A percentile compares a stretch with the other conserved stretches of the same genome.
Evolutionary conservation across 1,140 invertebrate genomes (phyloP).

Genomic region (Saxidomus purpurata): DNA sequence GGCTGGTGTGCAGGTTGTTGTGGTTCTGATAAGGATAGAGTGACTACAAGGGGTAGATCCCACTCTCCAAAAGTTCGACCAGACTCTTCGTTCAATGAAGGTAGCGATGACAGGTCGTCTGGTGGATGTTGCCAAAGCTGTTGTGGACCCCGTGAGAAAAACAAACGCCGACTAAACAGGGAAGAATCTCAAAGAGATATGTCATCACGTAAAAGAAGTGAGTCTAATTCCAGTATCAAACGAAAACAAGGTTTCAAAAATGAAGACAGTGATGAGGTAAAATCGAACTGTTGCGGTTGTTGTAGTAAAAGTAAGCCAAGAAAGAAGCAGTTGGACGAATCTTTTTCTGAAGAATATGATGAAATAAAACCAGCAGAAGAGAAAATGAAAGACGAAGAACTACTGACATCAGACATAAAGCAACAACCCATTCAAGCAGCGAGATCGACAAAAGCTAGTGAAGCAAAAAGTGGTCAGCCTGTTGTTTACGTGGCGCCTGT

Average conservation of each 20-base stretch:
- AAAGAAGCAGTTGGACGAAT: neutral
- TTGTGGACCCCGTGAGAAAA: no score
- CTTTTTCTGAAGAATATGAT: neutral
- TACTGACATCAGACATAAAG: neutral
- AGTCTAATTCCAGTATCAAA: no score
- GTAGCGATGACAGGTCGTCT: constrained; percentile 13
- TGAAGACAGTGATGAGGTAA: constrained; percentile 22
- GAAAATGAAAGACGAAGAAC: neutral
- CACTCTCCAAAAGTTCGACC: neutral
- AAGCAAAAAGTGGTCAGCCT: neutral
- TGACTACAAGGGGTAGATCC: neutral
- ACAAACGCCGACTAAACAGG: no score
- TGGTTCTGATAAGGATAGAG: neutral
- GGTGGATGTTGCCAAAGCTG: no score
- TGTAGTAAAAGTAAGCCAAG: neutral
- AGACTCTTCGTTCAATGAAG: neutral
- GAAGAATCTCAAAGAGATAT: no score
- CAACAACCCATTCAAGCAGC: neutral
- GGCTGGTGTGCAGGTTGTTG: neutral
- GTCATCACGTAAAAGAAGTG: no score
- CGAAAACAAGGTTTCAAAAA: no score
- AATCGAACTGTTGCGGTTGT: constrained; percentile 20
- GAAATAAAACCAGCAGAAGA: constrained; percentile 32
- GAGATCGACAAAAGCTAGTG: neutral
- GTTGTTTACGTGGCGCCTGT: neutral